Evolutionary conservation across 2,113 vertebrate genomes (phyloP).

Genomic region (Terrapene triunguis): DNA sequence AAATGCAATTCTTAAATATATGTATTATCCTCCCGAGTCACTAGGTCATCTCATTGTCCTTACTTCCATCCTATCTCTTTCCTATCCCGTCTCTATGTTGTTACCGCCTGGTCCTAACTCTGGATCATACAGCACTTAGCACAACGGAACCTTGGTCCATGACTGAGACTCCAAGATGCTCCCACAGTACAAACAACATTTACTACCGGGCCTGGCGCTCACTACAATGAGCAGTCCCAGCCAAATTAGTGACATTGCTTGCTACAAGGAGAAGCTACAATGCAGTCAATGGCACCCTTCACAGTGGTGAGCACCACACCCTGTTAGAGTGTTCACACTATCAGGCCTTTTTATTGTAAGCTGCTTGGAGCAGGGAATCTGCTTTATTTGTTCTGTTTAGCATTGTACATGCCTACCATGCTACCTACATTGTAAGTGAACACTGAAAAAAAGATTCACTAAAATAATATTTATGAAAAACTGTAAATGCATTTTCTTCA

Average conservation of each 20-base stretch:
- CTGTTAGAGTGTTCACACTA: slow-evolving; percentile 61
- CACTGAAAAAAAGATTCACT: background rate
- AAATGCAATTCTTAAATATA: slow-evolving; percentile 23
- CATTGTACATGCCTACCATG: slow-evolving; percentile 38
- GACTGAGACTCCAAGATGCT: slow-evolving; percentile 8
- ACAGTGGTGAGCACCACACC: slow-evolving; percentile 40
- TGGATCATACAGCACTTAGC: background rate
- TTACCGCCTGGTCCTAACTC: background rate
- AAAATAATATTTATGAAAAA: slow-evolving; percentile 23
- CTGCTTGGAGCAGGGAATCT: slow-evolving; percentile 45
- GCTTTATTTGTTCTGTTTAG: slow-evolving; percentile 54
- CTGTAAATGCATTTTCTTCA: slow-evolving; percentile 37
- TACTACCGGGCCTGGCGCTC: background rate
- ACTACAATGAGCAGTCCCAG: slow-evolving; percentile 53
- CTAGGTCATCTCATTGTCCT: background rate
- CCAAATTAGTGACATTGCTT: slow-evolving; percentile 59
- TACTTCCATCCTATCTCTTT: background rate
- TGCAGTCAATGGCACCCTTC: slow-evolving; percentile 51
- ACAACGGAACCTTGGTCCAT: background rate
- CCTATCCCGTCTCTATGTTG: fast-evolving
- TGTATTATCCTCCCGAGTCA: fast-evolving
- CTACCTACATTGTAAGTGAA: background rate
- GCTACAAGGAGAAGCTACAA: slow-evolving; percentile 52
- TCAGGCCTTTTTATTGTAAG: slow-evolving; percentile 51
- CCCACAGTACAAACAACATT: slow-evolving; percentile 12